Conservation (phyloP, 2,797 vertebrate species). For the Halcyon badia region DNA sequence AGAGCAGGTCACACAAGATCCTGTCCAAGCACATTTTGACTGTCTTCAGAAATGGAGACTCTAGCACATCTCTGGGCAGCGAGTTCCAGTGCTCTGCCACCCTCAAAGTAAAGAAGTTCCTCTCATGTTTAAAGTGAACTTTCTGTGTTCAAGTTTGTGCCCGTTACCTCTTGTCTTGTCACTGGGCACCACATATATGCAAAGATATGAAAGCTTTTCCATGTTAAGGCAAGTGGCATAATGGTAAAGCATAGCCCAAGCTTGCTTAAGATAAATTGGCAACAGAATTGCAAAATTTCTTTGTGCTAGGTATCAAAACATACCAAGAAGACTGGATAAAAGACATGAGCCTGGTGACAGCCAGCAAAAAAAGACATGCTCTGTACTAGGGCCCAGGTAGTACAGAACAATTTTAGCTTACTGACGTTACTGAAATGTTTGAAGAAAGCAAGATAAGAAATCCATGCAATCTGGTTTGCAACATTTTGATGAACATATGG, state of each 20-base stretch:
- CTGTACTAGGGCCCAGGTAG: background rate
- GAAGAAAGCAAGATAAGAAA: conserved; percentile 3
- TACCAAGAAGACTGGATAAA: background rate
- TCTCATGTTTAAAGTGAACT: too few relatives aligned
- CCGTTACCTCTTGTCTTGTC: too few relatives aligned
- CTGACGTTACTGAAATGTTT: background rate
- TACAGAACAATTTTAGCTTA: background rate
- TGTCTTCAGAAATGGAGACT: too few relatives aligned
- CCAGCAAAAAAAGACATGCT: background rate
- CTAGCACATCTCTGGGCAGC: too few relatives aligned
- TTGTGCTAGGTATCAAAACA: background rate
- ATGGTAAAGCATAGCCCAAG: background rate
- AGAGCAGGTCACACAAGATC: too few relatives aligned
- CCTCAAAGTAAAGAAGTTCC: too few relatives aligned
- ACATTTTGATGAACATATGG: background rate
- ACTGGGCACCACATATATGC: too few relatives aligned
- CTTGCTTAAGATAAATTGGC: background rate
- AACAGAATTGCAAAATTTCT: background rate
- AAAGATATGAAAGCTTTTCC: background rate
- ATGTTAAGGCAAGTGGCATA: background rate
- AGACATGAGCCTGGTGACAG: background rate
- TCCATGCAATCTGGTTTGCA: background rate
- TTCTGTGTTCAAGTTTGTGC: too few relatives aligned
- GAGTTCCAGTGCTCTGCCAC: too few relatives aligned
- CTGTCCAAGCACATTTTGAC: too few relatives aligned